Conservation (phyloP, 2,888 invertebrate genomes). For the Ferdinandea cuprea region DNA sequence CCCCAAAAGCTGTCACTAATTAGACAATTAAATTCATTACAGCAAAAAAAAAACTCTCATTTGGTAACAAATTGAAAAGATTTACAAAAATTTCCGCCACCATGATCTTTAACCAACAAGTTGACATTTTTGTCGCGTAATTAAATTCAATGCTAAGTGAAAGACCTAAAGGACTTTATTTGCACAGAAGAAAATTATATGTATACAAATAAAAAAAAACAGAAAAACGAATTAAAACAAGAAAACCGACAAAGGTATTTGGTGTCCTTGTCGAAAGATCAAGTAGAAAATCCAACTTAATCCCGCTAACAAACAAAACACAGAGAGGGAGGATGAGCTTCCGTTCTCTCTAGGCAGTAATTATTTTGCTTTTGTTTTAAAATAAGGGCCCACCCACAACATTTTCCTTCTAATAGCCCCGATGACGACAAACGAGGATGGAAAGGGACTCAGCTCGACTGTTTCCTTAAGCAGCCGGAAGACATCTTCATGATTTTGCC, state of each 20-base stretch:
- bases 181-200: conserved; percentile 13
- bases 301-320: conserved; percentile 60
- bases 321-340: not conserved
- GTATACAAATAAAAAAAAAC: not conserved
- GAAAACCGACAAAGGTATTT: conserved; percentile 10
- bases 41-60: conserved; percentile 18
- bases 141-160: conserved; percentile 52
- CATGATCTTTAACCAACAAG: conserved; percentile 57
- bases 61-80: conserved; percentile 61
- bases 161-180: conserved; percentile 19
- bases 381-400: conserved; percentile 40
- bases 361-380: conserved; percentile 61
- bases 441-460: conserved; percentile 28
- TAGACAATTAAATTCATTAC: conserved; percentile 67
- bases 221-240: conserved; percentile 50
- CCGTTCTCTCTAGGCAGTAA: conserved; percentile 25
- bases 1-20: conserved; percentile 60
- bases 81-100: conserved; percentile 31
- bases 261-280: conserved; percentile 55
- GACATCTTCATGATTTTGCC: conserved; percentile 46
- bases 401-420: conserved; percentile 34
- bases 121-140: conserved; percentile 67
- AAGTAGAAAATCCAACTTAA: conserved; percentile 67
- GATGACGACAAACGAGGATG: conserved; percentile 7
- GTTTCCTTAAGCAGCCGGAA: conserved; percentile 50